Base-by-base conservation (phyloP, 2,888 invertebrate species). In the Ligdia adustata region DNA sequence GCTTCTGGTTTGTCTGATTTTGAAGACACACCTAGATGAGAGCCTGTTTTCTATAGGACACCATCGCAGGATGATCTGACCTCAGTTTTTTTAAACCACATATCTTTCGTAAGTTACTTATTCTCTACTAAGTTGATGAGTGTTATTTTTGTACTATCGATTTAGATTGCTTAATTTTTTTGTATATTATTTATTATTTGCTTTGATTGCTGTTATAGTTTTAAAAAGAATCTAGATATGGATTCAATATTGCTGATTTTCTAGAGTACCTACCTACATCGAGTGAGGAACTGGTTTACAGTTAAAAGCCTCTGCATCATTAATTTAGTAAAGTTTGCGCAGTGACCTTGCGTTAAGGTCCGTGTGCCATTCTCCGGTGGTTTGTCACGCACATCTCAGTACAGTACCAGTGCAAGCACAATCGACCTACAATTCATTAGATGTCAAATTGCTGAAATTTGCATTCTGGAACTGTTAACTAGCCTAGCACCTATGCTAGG, bases 271-370 rank as follows among this genome's bases (percentile, higher is more conserved):
- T n/a, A n/a, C n/a, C n/a, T n/a, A n/a, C n/a, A n/a, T 4, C 27
- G 13, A 41, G 14, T 9, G 7, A 16, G 7, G 29, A 57, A 55
- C 57, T 26, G 47, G 57, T 55, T 59, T 53, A 43, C 41, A 43
- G 31, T 32, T 38, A 38, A 37, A 38, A 28, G 9, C 44, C 42
- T 31, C 40, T 62, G 62, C 54, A 59, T 58, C 58, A 57, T 44
- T 38, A 44, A 37, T 40, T 45, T 45, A 41, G 59, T 45, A 50
- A 55, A 64, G 66, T 68, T 60, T 64, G 62, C 26, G 62, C 59
- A 64, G 62, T 72, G 85, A 71, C 85, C 85, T 86, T 86, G 86
- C 60, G 56, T 45, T 71, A 74, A 83, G 83, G 80, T 80, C 75
- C 76, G 74, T 58, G 48, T 62, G 75, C 82, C 83, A 71, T 81